phyloP scores from a whole-genome alignment of 2,113 vertebrate species.

The Neodontobutis hainanensis region DNA sequence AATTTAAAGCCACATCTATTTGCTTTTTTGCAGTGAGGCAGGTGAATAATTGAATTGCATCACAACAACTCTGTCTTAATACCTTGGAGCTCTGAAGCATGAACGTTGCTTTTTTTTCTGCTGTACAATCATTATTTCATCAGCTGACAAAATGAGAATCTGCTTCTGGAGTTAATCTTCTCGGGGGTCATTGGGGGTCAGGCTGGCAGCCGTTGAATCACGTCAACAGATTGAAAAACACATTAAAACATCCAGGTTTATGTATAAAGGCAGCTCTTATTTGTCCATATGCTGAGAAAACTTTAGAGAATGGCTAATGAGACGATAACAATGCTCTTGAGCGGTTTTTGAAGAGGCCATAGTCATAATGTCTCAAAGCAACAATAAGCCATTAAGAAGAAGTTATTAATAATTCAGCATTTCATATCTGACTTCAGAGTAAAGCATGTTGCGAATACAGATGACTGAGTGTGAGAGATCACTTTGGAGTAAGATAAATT shows the following conservation, averaged over 20 bases:
- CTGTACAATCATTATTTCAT: constrained; percentile 57
- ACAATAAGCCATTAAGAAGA: constrained; percentile 19
- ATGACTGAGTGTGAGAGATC: background rate
- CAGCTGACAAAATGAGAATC: constrained; percentile 33
- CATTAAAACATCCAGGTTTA: constrained; percentile 32
- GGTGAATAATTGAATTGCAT: constrained; percentile 11
- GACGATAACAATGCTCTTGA: constrained; percentile 9
- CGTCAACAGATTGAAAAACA: constrained; percentile 24
- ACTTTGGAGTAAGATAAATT: background rate
- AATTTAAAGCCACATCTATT: too few species aligned
- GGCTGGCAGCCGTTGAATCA: constrained; percentile 39
- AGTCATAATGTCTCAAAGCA: constrained; percentile 25
- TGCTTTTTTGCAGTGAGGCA: too few species aligned
- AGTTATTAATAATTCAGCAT: constrained; percentile 29
- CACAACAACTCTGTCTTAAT: constrained; percentile 29
- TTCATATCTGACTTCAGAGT: constrained; percentile 17
- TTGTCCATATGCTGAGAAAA: constrained; percentile 38
- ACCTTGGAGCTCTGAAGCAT: constrained; percentile 44
- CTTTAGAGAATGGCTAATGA: constrained; percentile 35
- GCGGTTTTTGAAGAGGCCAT: constrained; percentile 6
- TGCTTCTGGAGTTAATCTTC: constrained; percentile 44
- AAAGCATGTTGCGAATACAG: constrained; percentile 1
- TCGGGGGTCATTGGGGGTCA: constrained; percentile 19
- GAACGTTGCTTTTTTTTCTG: constrained; percentile 51
- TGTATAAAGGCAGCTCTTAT: constrained; percentile 37